Evolutionary conservation across 2,797 vertebrate species (phyloP).

Genomic region (Buceros bicornis): DNA sequence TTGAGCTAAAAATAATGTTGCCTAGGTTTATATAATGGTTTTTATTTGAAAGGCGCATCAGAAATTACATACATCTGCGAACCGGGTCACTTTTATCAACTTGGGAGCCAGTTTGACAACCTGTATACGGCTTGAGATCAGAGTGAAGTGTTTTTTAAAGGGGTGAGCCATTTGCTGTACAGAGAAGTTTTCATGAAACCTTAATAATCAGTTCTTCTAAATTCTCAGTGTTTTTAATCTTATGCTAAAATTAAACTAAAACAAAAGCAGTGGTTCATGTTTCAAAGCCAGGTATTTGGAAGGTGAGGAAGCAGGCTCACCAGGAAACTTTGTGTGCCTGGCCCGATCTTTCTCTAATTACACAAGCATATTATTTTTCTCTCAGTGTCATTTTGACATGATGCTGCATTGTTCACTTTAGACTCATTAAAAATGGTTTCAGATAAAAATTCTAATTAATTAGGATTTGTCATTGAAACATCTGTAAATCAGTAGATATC

Average conservation of each 20-base stretch:
- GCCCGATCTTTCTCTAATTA: not conserved
- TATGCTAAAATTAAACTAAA: conserved; percentile 2
- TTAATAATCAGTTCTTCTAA: not conserved
- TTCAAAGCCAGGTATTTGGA: not conserved
- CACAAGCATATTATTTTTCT: not conserved
- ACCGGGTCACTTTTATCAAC: conserved; percentile 11
- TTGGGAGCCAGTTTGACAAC: not conserved
- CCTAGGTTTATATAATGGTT: conserved; percentile 31
- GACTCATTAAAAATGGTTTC: not conserved
- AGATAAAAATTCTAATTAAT: not conserved
- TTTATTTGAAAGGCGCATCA: not conserved
- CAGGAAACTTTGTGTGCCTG: not conserved
- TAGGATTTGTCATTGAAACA: not conserved
- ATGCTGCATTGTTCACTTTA: not conserved
- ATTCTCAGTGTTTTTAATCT: not conserved
- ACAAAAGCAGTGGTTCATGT: not conserved
- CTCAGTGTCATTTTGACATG: not conserved
- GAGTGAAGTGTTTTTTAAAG: not conserved
- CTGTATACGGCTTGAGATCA: not conserved
- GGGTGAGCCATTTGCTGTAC: not conserved
- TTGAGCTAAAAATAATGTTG: not conserved
- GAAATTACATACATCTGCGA: not conserved
- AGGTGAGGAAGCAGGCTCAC: not conserved
- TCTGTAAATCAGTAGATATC: not conserved
- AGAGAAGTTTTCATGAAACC: not conserved